Evolutionary conservation across 2,888 invertebrate genomes (phyloP), one percentile per base, ranked within the genome.

Genomic region (Callinectes sapidus): DNA sequence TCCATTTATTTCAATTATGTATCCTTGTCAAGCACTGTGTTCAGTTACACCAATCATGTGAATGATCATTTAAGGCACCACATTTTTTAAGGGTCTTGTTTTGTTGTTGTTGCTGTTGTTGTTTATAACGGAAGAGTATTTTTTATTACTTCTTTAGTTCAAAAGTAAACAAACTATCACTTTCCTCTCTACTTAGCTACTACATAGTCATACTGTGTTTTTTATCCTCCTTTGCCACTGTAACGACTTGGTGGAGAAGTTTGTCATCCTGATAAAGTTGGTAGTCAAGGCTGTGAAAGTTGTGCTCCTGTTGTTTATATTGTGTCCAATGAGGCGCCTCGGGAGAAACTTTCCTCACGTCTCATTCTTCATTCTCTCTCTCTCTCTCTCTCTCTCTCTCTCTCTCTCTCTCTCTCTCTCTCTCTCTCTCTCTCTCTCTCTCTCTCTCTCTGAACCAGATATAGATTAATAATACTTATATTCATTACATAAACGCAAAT

Each of bases 351-450:
- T 28, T 71, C 28, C 28, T 28, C 5, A 2, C 71, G 10, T 28
- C 28, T 71, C 71, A 28, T 10, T 71, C 28, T 71, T 28, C 28
- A 10, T n/a, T 28, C 28, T 28, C 28, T 28, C 71, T 71, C 71
- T 71, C 71, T 71, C 71, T 71, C 71, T 71, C 71, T 71, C 71
- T 71, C 71, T 71, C 71, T 71, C 71, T 71, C 71, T 71, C 71
- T 71, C 71, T 71, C 71, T 71, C 71, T 61, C 61, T 61, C 61
- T 61, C 61, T 61, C 61, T 61, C 61, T 61, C 61, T 61, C 61
- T 61, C 61, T 61, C 61, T 61, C 61, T 61, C 61, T 61, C 61
- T 61, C 23, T 61, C 61, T 61, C 14, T 61, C 23, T 61, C 61
- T 61, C 61, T 61, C 61, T 61, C 61, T 61, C 61, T 61, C 61